These are phyloP conservation scores for Cyprinodon tularosa DNA, from an alignment of 2,113 vertebrate genomes.

Conservation along the genomic window DNA sequence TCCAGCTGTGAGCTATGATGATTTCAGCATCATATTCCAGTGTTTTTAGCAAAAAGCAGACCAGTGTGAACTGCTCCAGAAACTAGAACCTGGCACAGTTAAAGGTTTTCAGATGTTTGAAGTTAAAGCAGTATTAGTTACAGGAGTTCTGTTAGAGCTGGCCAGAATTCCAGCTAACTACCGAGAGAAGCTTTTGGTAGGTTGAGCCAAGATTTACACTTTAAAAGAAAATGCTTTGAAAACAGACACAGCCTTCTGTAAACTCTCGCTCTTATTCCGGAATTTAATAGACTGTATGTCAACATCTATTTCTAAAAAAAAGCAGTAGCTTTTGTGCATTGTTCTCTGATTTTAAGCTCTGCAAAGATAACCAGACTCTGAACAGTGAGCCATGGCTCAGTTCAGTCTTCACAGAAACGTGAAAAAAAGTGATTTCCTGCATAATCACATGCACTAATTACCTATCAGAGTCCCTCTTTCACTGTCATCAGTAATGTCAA, in stretches of 20 bases:
- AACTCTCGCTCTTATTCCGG: too few species aligned
- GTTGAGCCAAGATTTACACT: not conserved
- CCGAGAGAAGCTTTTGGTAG: not conserved
- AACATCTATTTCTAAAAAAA: too few species aligned
- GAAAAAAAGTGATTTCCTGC: conserved; percentile 25
- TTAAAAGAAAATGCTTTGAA: not conserved
- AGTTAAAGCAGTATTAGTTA: too few species aligned
- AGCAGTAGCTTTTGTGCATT: not conserved
- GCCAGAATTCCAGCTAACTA: not conserved
- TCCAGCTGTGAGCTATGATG: too few species aligned
- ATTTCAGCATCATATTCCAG: too few species aligned
- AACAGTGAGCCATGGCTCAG: conserved; percentile 2
- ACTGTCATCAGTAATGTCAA: conserved; percentile 43
- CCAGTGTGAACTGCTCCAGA: too few species aligned
- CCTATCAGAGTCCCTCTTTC: conserved; percentile 21
- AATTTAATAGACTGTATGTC: too few species aligned
- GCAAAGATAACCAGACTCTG: not conserved
- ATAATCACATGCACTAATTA: conserved; percentile 27
- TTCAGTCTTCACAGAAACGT: not conserved
- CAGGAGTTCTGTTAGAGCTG: too few species aligned
- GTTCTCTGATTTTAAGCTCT: not conserved
- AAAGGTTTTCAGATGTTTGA: too few species aligned
- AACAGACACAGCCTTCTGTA: too few species aligned
- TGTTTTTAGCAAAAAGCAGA: too few species aligned
- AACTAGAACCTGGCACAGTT: too few species aligned